Evolutionary conservation across 1,140 invertebrate species (phyloP).

Genomic region (Amphibalanus amphitrite): DNA sequence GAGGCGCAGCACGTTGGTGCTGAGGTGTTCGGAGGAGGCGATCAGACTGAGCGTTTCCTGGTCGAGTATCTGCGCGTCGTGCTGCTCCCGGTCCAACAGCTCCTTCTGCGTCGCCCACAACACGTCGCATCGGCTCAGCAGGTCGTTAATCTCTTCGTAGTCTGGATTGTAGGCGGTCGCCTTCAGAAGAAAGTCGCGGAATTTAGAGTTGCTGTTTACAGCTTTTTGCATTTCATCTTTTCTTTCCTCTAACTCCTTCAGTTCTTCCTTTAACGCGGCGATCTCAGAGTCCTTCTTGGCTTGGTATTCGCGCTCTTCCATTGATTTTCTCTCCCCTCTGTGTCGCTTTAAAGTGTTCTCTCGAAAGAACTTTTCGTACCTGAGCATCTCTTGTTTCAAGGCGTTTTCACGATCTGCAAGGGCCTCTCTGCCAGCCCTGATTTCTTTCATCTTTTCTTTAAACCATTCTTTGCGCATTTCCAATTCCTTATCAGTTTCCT

Average conservation of each 20-base stretch:
- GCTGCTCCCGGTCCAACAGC: neutral
- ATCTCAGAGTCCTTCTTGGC: neutral
- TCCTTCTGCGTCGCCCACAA: neutral
- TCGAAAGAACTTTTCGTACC: no score
- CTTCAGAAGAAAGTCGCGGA: neutral
- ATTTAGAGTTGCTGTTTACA: neutral
- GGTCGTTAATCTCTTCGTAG: neutral
- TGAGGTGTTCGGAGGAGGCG: neutral
- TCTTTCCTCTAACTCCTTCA: neutral
- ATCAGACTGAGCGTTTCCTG: neutral
- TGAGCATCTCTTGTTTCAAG: no score
- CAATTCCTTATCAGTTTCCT: no score
- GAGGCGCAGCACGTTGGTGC: neutral
- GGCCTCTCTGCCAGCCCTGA: no score
- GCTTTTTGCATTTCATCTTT: neutral
- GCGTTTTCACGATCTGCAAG: no score
- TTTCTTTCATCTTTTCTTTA: no score
- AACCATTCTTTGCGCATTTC: no score
- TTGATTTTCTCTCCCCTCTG: no score
- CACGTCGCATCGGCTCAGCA: neutral
- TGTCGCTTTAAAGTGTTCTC: no score
- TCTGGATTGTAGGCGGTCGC: neutral
- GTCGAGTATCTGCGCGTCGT: neutral
- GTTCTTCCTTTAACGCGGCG: neutral
- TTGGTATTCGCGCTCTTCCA: no score